Conservation (phyloP, 2,888 invertebrate species). For the Muschampia plurimacula region DNA sequence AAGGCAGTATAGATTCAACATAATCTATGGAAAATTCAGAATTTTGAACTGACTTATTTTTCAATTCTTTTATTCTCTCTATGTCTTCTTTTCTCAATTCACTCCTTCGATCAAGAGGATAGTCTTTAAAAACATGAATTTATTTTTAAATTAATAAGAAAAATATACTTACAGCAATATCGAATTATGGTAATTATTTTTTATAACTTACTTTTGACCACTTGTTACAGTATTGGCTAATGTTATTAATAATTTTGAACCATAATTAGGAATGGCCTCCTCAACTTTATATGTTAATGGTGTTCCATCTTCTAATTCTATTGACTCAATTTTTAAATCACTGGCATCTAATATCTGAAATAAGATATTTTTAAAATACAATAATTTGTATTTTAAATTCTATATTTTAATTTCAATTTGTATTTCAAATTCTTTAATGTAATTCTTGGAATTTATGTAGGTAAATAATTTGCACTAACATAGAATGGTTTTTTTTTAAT, state of each 20-base stretch:
- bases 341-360: constrained; percentile 91
- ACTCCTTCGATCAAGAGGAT: constrained; percentile 35
- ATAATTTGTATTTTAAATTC: no score
- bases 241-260: constrained; percentile 90
- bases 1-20: neutral
- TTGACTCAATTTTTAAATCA: constrained; percentile 88
- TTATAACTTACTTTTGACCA: constrained; percentile 74
- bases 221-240: constrained; percentile 81
- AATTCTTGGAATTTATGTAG: no score
- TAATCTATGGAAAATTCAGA: constrained; percentile 8
- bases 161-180: neutral
- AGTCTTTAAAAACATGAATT: constrained; percentile 35
- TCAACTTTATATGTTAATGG: constrained; percentile 86
- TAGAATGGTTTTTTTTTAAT: no score
- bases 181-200: neutral
- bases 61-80: neutral
- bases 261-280: constrained; percentile 88
- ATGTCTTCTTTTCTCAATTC: constrained; percentile 14
- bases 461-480: no score
- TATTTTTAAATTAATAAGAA: constrained; percentile 9
- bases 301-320: constrained; percentile 84
- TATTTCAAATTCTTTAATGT: no score
- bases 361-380: neutral
- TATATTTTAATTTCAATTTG: no score
- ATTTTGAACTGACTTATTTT: neutral